A percentile compares a stretch with the other conserved stretches of the same genome.
Evolutionary conservation across 1,140 invertebrate genomes (phyloP).

Genomic region (Philopotamus ludificatus): DNA sequence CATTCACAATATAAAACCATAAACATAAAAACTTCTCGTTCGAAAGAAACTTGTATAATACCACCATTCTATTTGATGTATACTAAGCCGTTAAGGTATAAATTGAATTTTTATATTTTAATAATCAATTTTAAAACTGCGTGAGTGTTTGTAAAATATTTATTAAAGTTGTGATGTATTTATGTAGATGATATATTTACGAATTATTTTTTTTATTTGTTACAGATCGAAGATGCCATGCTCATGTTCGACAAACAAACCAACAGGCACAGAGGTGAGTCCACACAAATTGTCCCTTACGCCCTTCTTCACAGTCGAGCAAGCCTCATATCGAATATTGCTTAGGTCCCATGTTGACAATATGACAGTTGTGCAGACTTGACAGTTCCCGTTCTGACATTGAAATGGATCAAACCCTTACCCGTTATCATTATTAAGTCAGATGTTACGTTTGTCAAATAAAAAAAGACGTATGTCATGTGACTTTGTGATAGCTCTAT

Average conservation of each 20-base stretch:
- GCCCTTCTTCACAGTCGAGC: background rate
- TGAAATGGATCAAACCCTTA: slow-evolving; percentile 4
- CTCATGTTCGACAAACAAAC: slow-evolving; percentile 99
- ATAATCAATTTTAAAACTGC: too few species aligned
- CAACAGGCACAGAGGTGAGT: slow-evolving; percentile 98
- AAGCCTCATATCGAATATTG: background rate
- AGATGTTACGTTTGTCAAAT: background rate
- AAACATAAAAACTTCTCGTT: background rate
- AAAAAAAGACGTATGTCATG: background rate
- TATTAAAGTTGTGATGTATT: background rate
- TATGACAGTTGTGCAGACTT: slow-evolving; percentile 20
- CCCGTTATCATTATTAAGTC: background rate
- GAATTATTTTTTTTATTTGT: slow-evolving; percentile 54
- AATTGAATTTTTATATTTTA: too few species aligned
- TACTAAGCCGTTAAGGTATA: too few species aligned
- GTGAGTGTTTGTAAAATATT: background rate
- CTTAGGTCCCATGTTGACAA: background rate
- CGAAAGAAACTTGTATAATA: too few species aligned
- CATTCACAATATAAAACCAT: background rate
- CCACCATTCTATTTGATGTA: too few species aligned
- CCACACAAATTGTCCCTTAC: background rate
- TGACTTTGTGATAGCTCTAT: too few species aligned
- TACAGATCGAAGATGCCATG: slow-evolving; percentile 99
- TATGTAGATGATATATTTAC: slow-evolving; percentile 7
- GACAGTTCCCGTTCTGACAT: slow-evolving; percentile 17